A percentile compares a stretch with the other conserved stretches of the same genome.
Evolutionary conservation across 2,797 vertebrate species (phyloP).

Genomic region (Parauchenoglanis ngamensis): DNA sequence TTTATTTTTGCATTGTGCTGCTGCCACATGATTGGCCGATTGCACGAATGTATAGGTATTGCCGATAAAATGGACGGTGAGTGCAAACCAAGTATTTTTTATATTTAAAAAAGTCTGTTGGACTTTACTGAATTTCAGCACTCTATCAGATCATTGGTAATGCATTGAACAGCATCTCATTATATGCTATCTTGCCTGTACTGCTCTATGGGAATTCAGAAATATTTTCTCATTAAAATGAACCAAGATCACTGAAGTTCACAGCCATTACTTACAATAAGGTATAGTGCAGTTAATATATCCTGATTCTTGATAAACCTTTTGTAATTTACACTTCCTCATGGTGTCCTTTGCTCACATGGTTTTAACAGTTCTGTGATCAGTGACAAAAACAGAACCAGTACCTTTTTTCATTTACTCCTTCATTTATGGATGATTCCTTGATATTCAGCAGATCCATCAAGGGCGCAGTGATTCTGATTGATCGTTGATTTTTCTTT

Average conservation of each 20-base stretch:
- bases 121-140: not conserved
- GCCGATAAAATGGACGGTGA: too few relatives aligned
- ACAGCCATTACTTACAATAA: constrained; percentile 7
- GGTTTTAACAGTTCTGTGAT: not conserved
- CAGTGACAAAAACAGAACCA: not conserved
- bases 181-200: not conserved
- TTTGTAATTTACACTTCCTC: not conserved
- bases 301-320: not conserved
- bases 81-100: not conserved
- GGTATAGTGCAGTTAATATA: not conserved
- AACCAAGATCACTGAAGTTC: not conserved
- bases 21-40: too few relatives aligned
- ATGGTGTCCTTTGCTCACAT: not conserved
- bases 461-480: not conserved
- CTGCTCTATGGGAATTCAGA: not conserved
- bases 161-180: not conserved
- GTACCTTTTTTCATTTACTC: not conserved
- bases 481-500: not conserved
- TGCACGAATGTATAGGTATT: too few relatives aligned
- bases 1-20: too few relatives aligned
- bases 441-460: not conserved
- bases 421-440: not conserved
- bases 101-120: not conserved
- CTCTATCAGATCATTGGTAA: not conserved
- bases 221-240: constrained; percentile 2